phyloP scores from a whole-genome alignment of 2,797 vertebrate species.

The Argyrosomus regius region DNA sequence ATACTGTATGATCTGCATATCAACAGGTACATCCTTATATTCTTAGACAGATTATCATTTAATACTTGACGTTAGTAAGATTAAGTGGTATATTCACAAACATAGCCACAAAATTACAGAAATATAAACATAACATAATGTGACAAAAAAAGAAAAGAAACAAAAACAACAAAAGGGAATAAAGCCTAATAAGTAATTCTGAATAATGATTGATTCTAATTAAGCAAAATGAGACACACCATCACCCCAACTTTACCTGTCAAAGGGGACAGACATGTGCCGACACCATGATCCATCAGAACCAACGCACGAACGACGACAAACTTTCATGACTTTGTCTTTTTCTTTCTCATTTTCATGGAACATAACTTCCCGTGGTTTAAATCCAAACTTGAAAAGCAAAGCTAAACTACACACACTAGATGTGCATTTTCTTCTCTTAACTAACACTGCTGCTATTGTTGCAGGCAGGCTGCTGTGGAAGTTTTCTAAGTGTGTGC shows the following conservation, averaged over 20 bases:
- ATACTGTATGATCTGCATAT: neutral
- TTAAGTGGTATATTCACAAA: neutral
- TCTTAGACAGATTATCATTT: neutral
- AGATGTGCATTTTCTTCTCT: neutral
- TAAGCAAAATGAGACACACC: slow-evolving; percentile 4
- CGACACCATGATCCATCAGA: slow-evolving; percentile 17
- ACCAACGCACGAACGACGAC: neutral
- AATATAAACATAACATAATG: neutral
- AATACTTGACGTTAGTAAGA: neutral
- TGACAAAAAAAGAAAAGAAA: neutral
- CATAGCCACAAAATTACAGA: neutral
- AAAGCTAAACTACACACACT: slow-evolving; percentile 18
- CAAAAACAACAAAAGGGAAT: neutral
- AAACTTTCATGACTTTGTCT: slow-evolving; percentile 39
- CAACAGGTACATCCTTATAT: neutral
- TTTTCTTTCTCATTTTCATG: slow-evolving; percentile 39
- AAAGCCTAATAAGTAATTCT: neutral
- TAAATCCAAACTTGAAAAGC: slow-evolving; percentile 28
- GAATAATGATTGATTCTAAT: neutral
- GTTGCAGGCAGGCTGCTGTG: slow-evolving; percentile 1
- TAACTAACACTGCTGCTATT: neutral
- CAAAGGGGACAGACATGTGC: neutral
- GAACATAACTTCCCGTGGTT: slow-evolving; percentile 35
- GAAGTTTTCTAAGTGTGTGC: slow-evolving; percentile 14
- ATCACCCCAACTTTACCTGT: slow-evolving; percentile 63